These are phyloP conservation scores for Spea multiplicata DNA, from an alignment of 2,113 vertebrate genomes.

Conservation along the genomic window DNA sequence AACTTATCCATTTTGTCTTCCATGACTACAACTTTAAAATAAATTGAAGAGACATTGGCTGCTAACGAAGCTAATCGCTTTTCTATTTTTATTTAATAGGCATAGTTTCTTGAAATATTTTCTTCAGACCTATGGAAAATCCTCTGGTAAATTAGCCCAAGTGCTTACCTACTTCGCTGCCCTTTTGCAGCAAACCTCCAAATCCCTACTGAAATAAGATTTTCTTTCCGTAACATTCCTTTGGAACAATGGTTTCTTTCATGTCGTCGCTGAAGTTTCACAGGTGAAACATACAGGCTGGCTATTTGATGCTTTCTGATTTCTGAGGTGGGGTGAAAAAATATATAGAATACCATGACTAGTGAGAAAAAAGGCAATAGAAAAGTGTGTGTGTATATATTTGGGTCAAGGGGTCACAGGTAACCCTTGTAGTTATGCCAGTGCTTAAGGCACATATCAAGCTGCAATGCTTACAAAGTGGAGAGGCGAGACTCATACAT, in stretches of 20 bases:
- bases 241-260: slow-evolving; percentile 93
- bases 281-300: slow-evolving; percentile 89
- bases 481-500: no score
- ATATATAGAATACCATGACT: slow-evolving; percentile 64
- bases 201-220: slow-evolving; percentile 94
- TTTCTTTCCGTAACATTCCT: slow-evolving; percentile 93
- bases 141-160: slow-evolving; percentile 50
- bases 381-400: no score
- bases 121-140: neutral
- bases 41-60: no score
- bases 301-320: slow-evolving; percentile 74
- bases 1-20: no score
- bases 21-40: no score
- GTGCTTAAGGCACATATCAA: no score
- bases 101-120: neutral
- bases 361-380: slow-evolving; percentile 49
- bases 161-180: slow-evolving; percentile 67
- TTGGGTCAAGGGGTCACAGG: neutral
- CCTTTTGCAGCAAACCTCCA: slow-evolving; percentile 85
- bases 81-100: neutral
- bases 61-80: no score
- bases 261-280: slow-evolving; percentile 87
- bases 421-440: neutral
- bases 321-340: slow-evolving; percentile 54
- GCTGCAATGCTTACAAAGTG: no score